Evolutionary conservation across 2,113 vertebrate genomes (phyloP).

Genomic region (Alligator mississippiensis): DNA sequence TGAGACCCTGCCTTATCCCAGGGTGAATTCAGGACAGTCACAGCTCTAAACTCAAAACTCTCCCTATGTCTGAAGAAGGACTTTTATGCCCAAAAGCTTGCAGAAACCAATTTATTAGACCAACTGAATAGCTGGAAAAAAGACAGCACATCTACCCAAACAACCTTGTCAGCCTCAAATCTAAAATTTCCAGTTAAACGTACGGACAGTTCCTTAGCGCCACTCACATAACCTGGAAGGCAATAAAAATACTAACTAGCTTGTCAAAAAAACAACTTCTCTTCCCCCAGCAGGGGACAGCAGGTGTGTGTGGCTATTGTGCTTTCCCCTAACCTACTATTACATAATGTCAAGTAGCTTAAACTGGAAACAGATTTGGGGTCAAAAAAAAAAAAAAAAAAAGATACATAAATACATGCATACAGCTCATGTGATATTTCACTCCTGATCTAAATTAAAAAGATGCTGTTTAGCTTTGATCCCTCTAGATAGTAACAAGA

Average conservation of each 20-base stretch:
- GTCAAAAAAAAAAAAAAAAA: neutral
- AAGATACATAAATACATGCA: fast-evolving
- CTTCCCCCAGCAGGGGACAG: neutral
- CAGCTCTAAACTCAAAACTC: no score
- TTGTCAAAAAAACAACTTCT: neutral
- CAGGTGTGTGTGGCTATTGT: constrained; percentile 39
- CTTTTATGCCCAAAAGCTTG: no score
- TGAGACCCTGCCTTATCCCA: neutral
- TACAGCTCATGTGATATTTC: neutral
- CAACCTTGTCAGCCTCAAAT: neutral
- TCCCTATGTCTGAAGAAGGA: no score
- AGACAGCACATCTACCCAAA: no score
- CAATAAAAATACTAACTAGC: constrained; percentile 7
- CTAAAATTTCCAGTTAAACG: neutral
- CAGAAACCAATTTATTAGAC: no score
- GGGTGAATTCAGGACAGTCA: neutral
- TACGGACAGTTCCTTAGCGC: neutral
- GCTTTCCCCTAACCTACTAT: neutral
- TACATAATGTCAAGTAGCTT: neutral
- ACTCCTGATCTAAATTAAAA: neutral
- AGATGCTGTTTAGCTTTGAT: constrained; percentile 30
- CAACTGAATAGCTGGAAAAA: no score
- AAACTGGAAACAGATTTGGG: neutral
- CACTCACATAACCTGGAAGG: fast-evolving
- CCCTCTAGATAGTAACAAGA: neutral